These are phyloP conservation scores for Semibalanus balanoides DNA, from an alignment of 1,140 invertebrate species.

Conservation along the genomic window DNA sequence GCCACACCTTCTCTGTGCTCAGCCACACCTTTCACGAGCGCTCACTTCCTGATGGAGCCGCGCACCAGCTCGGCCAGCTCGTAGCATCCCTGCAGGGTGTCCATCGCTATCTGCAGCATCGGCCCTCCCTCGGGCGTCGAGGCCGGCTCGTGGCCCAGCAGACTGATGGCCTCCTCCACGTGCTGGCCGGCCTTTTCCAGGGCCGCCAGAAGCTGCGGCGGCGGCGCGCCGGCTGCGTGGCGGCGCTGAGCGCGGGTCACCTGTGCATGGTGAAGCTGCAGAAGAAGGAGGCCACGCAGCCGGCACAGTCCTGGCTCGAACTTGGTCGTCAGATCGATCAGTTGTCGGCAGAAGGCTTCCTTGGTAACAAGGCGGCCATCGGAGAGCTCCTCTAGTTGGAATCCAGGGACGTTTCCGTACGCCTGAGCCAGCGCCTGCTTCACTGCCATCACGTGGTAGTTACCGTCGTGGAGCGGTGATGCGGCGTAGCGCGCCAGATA, in stretches of 20 bases:
- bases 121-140: background rate
- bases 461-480: background rate
- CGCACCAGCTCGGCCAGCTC: background rate
- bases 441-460: background rate
- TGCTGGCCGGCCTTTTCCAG: background rate
- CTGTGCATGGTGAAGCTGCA: background rate
- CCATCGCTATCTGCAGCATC: conserved; percentile 24
- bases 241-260: background rate
- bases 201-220: background rate
- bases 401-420: background rate
- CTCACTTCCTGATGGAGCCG: background rate
- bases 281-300: background rate
- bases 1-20: too few species aligned
- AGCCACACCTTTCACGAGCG: too few species aligned
- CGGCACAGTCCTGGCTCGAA: conserved; percentile 1
- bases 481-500: background rate
- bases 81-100: background rate
- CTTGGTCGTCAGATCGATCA: background rate
- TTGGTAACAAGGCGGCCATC: background rate
- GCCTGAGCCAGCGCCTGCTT: background rate
- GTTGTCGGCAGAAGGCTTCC: background rate
- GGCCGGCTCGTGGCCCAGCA: conserved; percentile 6
- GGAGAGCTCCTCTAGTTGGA: background rate
- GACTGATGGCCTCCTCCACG: background rate
- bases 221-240: background rate